Evolutionary conservation across 2,888 invertebrate genomes (phyloP).

Genomic region (Bombylius discolor): DNA sequence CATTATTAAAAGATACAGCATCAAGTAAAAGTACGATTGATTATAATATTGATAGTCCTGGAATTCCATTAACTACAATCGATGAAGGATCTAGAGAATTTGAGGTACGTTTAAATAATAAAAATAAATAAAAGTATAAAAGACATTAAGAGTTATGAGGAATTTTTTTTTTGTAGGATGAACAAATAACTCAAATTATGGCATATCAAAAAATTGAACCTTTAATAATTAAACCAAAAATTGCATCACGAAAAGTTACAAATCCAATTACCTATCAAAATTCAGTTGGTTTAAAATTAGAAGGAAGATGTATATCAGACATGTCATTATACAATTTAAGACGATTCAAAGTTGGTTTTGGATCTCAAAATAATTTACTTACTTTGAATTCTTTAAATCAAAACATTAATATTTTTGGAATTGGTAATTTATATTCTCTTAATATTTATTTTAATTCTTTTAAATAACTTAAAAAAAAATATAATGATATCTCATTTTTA

Average conservation of each 20-base stretch:
- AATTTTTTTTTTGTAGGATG: background rate
- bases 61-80: conserved; percentile 4
- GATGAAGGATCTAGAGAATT: conserved; percentile 4
- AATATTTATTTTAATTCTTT: too few species aligned
- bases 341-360: conserved; percentile 63
- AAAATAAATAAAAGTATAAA: background rate
- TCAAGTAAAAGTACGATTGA: conserved; percentile 24
- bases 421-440: background rate
- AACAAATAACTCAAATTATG: conserved; percentile 7
- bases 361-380: conserved; percentile 46
- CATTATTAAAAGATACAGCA: conserved; percentile 23
- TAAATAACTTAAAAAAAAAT: background rate
- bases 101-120: conserved; percentile 5
- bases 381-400: conserved; percentile 37
- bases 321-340: conserved; percentile 47
- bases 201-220: conserved; percentile 17
- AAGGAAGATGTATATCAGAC: conserved; percentile 41
- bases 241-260: conserved; percentile 34
- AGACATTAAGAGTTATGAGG: too few species aligned
- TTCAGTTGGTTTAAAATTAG: conserved; percentile 23
- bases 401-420: background rate
- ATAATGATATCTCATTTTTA: background rate
- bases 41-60: conserved; percentile 16
- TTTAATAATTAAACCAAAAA: conserved; percentile 35
- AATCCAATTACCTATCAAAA: conserved; percentile 33